Evolutionary conservation across 2,113 vertebrate species (phyloP).

Genomic region (Gorsachius goisagi): DNA sequence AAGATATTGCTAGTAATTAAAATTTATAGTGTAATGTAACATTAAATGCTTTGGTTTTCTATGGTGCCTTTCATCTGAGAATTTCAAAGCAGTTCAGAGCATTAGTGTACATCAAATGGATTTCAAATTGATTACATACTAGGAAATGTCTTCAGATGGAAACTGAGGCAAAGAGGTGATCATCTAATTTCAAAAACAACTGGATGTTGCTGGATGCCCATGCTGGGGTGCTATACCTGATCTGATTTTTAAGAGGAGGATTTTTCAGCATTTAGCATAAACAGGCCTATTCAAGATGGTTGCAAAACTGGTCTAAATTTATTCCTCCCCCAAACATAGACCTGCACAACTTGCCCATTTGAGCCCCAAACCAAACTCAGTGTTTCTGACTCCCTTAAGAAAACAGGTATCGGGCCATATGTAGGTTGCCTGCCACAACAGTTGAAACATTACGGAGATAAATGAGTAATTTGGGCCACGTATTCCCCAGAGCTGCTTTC

Average conservation of each 20-base stretch:
- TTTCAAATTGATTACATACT: not conserved
- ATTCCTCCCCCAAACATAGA: not conserved
- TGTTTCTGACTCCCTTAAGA: not conserved
- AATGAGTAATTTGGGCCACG: not conserved
- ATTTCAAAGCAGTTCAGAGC: constrained; percentile 41
- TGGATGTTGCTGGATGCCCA: not conserved
- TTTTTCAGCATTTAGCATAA: not conserved
- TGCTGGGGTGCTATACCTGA: not conserved
- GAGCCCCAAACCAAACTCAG: not conserved
- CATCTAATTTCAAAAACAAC: not conserved
- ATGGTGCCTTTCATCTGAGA: constrained; percentile 30
- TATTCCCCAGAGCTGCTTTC: not conserved
- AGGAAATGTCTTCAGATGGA: not conserved
- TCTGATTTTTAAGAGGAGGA: not conserved
- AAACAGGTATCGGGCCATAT: not conserved
- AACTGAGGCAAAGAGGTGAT: constrained; percentile 8
- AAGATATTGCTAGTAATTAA: constrained; percentile 29
- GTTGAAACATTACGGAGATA: not conserved
- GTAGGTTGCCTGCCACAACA: not conserved
- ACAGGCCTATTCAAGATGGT: not conserved
- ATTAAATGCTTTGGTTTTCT: constrained; percentile 17
- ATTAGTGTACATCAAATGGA: not conserved
- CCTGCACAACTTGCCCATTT: not conserved
- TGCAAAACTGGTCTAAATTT: not conserved
- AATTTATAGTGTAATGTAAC: constrained; percentile 26